Evolutionary conservation across 2,113 vertebrate species (phyloP), one percentile per base, ranked within the genome.

Genomic region (Passer montanus): DNA sequence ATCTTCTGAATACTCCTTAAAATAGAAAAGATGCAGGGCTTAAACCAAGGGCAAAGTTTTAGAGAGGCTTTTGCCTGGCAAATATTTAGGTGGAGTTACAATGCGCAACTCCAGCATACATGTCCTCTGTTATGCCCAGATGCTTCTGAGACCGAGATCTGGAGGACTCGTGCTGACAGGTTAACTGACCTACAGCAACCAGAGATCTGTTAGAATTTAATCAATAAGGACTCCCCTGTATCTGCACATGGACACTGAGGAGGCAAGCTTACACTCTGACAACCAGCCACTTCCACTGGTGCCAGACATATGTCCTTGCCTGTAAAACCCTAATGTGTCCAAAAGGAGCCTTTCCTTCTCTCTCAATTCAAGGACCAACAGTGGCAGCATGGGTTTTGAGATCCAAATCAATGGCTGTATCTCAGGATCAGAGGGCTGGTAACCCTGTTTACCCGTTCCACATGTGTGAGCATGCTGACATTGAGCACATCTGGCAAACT

Each of bases 291-390:
- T 53, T 78, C 64, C 39, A 43, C 6, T 11, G 44, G 18, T 4
- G 1, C 27, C 5, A 1, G 30, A 30, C 2, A 6, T 26, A 39
- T 0, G 0, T 27, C 50, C 72, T 30, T 26, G n/a, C 28, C 53
- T 46, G 15, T 10, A 6, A 30, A 77, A 33, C 37, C 1, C 0
- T 23, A 44, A 0, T 1, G 52, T 1, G 9, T n/a, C 39, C 78
- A 39, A 56, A 92, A 47, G 18, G 9, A 83, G 77, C 31, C 33
- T 50, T 35, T 37, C 23, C 30, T 66, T 20, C 15, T 52, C 43
- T 41, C 27, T 49, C 24, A 24, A 15, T 44, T 81, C 46, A 59
- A 64, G 39, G 56, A 77, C 47, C 52, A 27, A 46, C 10, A 15
- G 22, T 0, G 1, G 24, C 10, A 23, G 9, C 28, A 19, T 31